phyloP scores from a whole-genome alignment of 2,797 vertebrate species.

The Gambelia wislizenii region DNA sequence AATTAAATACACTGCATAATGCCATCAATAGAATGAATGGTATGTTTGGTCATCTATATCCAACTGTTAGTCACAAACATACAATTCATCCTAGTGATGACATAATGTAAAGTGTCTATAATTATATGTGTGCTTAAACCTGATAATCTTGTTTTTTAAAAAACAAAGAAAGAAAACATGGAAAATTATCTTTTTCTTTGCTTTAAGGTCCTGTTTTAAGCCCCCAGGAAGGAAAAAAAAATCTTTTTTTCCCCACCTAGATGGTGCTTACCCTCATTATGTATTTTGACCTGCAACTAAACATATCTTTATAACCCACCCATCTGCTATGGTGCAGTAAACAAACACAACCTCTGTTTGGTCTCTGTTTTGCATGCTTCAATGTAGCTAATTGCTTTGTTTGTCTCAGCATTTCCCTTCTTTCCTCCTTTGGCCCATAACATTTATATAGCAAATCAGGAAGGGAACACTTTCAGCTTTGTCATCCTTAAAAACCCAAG shows the following conservation, averaged over 20 bases:
- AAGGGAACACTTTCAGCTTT: background rate
- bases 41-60: too few species aligned
- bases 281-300: slow-evolving; percentile 46
- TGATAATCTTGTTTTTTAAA: background rate
- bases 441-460: slow-evolving; percentile 18
- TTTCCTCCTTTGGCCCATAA: background rate
- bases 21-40: too few species aligned
- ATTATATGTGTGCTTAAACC: background rate
- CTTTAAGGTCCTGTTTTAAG: slow-evolving; percentile 41
- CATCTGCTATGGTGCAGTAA: background rate
- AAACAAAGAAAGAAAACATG: background rate
- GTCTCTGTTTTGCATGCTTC: slow-evolving; percentile 12
- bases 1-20: too few species aligned
- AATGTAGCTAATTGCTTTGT: slow-evolving; percentile 28
- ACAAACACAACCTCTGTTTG: slow-evolving; percentile 39
- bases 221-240: slow-evolving; percentile 31
- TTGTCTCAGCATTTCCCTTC: background rate
- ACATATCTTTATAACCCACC: slow-evolving; percentile 45
- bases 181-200: background rate
- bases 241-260: slow-evolving; percentile 39
- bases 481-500: slow-evolving; percentile 20
- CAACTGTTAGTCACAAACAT: background rate
- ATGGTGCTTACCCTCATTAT: slow-evolving; percentile 52
- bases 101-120: background rate
- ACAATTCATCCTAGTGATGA: background rate